Conservation (phyloP, 1,140 invertebrate genomes). For the Choristoneura fumiferana region DNA sequence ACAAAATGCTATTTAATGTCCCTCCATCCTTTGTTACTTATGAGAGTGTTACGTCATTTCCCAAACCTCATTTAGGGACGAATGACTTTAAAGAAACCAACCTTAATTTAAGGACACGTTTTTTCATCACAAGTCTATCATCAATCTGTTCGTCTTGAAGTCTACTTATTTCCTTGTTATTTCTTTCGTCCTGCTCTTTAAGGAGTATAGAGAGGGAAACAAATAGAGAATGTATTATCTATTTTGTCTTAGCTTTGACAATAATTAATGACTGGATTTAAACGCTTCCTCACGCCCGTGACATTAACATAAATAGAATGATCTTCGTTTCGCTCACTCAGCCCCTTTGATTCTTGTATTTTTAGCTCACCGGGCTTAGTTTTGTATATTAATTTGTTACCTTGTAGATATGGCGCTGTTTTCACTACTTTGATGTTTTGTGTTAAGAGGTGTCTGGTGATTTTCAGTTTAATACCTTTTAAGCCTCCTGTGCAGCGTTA, state of each 20-base stretch:
- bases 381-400: conserved; percentile 75
- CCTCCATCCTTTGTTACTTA: conserved; percentile 47
- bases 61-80: conserved; percentile 57
- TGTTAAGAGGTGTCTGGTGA: conserved; percentile 70
- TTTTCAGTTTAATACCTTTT: conserved; percentile 55
- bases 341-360: conserved; percentile 75
- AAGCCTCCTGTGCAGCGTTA: conserved; percentile 29
- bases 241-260: conserved; percentile 75
- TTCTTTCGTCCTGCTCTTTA: conserved; percentile 70
- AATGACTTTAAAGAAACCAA: conserved; percentile 54
- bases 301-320: conserved; percentile 78
- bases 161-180: conserved; percentile 70
- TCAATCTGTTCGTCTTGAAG: conserved; percentile 63
- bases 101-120: conserved; percentile 65
- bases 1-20: conserved; percentile 75
- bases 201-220: conserved; percentile 56
- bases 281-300: conserved; percentile 77
- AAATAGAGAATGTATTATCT: conserved; percentile 75
- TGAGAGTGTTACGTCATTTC: conserved; percentile 55
- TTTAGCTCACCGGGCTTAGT: conserved; percentile 66
- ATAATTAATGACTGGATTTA: conserved; percentile 78
- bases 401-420: conserved; percentile 49
- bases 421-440: conserved; percentile 71
- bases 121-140: conserved; percentile 63
- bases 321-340: conserved; percentile 63